Base-by-base conservation (phyloP, 2,113 vertebrate species). In the Bubo blakistoni region DNA sequence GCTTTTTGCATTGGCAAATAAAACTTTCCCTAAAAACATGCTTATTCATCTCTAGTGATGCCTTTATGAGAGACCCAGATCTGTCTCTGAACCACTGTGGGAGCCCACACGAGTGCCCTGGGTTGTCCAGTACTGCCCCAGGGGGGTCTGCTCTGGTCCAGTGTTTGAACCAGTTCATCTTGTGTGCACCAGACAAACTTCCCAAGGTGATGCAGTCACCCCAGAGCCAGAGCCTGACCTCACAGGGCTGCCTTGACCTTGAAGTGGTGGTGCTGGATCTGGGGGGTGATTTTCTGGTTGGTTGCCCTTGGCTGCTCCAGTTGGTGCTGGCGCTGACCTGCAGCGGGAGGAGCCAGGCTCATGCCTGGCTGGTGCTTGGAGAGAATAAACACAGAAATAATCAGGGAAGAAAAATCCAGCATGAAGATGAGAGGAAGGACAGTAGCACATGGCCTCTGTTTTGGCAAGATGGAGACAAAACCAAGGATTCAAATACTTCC, bases 241-340 rank as follows among this genome's bases (percentile, higher is more conserved):
- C 71, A 40, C 80, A 38, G 49, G 46, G 66, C 57, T 78, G 78
- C 66, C 51, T 88, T 57, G 92, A 90, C 85, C 90, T 93, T 95
- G 92, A 61, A 73, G 87, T 67, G 2, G 24, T 3, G 6, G 36
- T 85, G 63, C 67, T 6, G 8, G 77, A 13, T 47, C 19, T 6
- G 4, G 91, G 86, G 26, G 78, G 54, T 1, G 84, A 95, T 96
- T 96, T 97, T 96, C 89, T 69, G 88, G 67, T n/a, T 86, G 88
- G 84, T 32, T 0, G 29, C 92, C 95, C 94, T 74, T 14, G 81
- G 92, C 80, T 91, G 81, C 93, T 87, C 85, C 81, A 91, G 92
- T 66, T 20, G 2, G 62, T 5, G 83, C 91, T 89, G 83, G 92
- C 91, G 91, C 18, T 92, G 94, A 88, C 90, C 88, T 91, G 86